Evolutionary conservation across 2,797 vertebrate species (phyloP).

Genomic region (Sebastes cheni): DNA sequence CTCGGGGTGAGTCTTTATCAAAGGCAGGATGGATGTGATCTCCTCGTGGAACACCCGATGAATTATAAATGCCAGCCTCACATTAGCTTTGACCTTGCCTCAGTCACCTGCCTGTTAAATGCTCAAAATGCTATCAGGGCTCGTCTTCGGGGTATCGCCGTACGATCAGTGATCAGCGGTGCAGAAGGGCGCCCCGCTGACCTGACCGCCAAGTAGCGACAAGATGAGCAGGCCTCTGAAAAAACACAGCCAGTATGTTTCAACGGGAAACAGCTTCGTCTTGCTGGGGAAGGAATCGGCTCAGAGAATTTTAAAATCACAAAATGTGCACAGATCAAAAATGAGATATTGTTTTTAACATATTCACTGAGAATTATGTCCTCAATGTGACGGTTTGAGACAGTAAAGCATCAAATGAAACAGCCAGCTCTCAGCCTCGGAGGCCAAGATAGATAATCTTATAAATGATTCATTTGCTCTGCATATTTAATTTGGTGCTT

Average conservation of each 20-base stretch:
- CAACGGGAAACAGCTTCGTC: not conserved
- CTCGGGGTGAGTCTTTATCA: conserved; percentile 49
- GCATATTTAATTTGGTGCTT: conserved; percentile 73
- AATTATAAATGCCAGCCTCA: conserved; percentile 77
- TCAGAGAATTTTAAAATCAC: not conserved
- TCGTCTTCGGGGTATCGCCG: conserved; percentile 46
- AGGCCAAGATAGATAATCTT: conserved; percentile 64
- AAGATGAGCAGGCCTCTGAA: not conserved
- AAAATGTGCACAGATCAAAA: not conserved
- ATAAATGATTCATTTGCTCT: conserved; percentile 74
- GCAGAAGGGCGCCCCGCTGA: conserved; percentile 34
- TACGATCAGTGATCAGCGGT: conserved; percentile 60
- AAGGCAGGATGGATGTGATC: conserved; percentile 66
- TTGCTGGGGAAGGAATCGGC: not conserved
- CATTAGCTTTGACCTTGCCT: conserved; percentile 72
- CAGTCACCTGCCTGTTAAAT: conserved; percentile 62
- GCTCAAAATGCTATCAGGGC: conserved; percentile 50
- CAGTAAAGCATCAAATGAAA: conserved; percentile 37
- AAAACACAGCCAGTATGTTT: not conserved
- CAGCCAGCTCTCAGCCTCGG: not conserved
- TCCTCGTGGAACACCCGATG: conserved; percentile 66
- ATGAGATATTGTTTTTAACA: not conserved
- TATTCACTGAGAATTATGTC: not conserved
- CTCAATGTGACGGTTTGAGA: not conserved
- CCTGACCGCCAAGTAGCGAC: conserved; percentile 38